Conservation (phyloP, 1,140 invertebrate genomes). For the Muscidifurax raptorellus region DNA sequence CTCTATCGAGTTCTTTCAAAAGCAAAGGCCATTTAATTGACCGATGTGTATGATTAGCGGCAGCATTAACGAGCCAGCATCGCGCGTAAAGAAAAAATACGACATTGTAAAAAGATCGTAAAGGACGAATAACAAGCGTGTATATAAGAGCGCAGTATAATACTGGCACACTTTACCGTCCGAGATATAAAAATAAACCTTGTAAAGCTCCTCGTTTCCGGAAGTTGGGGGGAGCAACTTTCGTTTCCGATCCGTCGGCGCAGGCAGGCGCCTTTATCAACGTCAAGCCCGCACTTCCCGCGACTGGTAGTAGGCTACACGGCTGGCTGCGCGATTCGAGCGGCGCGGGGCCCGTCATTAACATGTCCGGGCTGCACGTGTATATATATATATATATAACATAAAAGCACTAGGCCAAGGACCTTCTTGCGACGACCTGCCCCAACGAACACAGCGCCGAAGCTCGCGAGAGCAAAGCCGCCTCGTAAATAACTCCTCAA, state of each 20-base stretch:
- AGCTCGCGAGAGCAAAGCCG: constrained; percentile 5
- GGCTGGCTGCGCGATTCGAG: no score
- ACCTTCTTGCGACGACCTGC: constrained; percentile 28
- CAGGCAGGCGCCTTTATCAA: constrained; percentile 27
- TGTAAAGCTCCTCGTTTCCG: constrained; percentile 11
- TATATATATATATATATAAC: not conserved
- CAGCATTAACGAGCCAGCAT: no score
- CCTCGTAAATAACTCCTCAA: constrained; percentile 48
- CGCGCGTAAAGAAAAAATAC: constrained; percentile 39
- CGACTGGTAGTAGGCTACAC: no score
- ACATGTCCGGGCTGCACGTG: constrained; percentile 3
- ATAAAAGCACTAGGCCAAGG: constrained; percentile 47
- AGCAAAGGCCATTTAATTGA: no score
- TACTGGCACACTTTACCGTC: constrained; percentile 6
- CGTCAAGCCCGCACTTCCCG: constrained; percentile 31
- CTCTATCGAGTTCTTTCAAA: not conserved
- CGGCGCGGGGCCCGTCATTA: constrained; percentile 12
- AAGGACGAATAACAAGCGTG: constrained; percentile 28
- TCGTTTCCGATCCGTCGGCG: constrained; percentile 33
- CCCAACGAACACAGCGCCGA: constrained; percentile 6
- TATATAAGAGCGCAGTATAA: not conserved
- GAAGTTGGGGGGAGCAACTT: constrained; percentile 15
- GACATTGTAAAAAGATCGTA: constrained; percentile 47
- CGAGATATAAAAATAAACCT: constrained; percentile 41
- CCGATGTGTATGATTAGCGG: no score